Percentiles rank a stretch among this genome's conserved stretches.
phyloP scores from a whole-genome alignment of 30 jellyfish, hydroid and myxozoan genomes.

The Aurelia sp. region DNA sequence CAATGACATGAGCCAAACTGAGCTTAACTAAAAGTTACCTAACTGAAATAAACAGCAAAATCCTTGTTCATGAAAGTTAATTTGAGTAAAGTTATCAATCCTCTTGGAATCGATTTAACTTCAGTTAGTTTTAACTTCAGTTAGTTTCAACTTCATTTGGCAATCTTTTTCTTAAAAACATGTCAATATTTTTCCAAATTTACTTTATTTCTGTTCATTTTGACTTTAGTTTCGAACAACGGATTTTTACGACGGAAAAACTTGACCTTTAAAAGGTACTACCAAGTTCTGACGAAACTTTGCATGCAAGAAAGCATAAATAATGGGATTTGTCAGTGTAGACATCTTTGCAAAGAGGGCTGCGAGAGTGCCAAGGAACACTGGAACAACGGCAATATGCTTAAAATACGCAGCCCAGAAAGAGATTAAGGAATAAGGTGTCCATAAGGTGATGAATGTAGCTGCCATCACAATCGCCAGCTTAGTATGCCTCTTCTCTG shows the following conservation, averaged over 20 bases:
- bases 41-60: too few species aligned
- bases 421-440: slow-evolving; percentile 68
- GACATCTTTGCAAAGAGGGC: slow-evolving; percentile 75
- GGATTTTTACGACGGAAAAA: not conserved
- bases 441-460: slow-evolving; percentile 69
- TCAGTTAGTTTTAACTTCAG: too few species aligned
- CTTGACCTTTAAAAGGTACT: slow-evolving; percentile 22
- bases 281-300: slow-evolving; percentile 54
- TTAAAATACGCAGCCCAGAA: slow-evolving; percentile 44
- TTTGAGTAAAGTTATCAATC: too few species aligned
- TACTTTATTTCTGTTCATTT: too few species aligned
- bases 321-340: slow-evolving; percentile 54
- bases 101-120: too few species aligned
- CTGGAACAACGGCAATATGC: slow-evolving; percentile 17
- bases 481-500: slow-evolving; percentile 61
- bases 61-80: too few species aligned
- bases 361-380: slow-evolving; percentile 34
- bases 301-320: slow-evolving; percentile 59
- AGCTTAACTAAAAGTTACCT: too few species aligned
- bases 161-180: too few species aligned
- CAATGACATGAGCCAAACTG: too few species aligned
- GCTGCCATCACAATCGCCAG: slow-evolving; percentile 62
- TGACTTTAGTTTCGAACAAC: too few species aligned
- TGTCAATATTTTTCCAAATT: too few species aligned
- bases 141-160: too few species aligned